Evolutionary conservation across 2,113 vertebrate species (phyloP), one percentile per base, ranked within the genome.

Genomic region (Prunella fulvescens): DNA sequence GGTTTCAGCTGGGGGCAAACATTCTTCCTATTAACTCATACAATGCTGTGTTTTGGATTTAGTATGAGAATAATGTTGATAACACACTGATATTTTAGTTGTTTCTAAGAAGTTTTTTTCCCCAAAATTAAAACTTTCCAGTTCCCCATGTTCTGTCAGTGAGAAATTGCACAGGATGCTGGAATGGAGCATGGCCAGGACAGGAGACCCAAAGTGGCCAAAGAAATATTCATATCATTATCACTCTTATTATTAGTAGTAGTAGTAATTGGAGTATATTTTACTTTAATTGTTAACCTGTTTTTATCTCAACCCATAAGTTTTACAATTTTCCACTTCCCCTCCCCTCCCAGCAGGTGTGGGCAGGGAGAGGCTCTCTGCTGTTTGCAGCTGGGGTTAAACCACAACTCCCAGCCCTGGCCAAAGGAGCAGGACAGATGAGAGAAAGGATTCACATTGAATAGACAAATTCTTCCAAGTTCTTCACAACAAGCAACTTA

Each of bases 391-490:
- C 31, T 72, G 57, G 20, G 50, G 44, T 51, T 58, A 58, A 73
- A 81, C 26, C 76, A 50, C 6, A 3, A 16, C 42, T 65, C 50
- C 10, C 31, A 61, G 47, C 56, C 61, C 25, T 50, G 47, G 56
- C 51, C 35, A 71, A 76, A 81, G 54, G 17, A 86, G 29, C 23
- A 95, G 79, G 73, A 61, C 8, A 62, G 22, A 62, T 16, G 51
- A 89, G 57, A 81, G 39, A 47, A 81, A 86, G 7, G 19, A 79
- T 71, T 87, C 40, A n/a, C 11, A 26, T 6, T 12, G 42, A 82
- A 92, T 78, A 91, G 90, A 76, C 51, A 86, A 80, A 94, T 91
- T 89, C 28, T 31, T 79, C 19, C 87, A 91, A 90, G 62, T 45
- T 86, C 26, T 87, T 92, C 51, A 65, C 24, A 42, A 53, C 61